Conservation (phyloP, 2,113 vertebrate genomes). For the Psittacara wagleri region DNA sequence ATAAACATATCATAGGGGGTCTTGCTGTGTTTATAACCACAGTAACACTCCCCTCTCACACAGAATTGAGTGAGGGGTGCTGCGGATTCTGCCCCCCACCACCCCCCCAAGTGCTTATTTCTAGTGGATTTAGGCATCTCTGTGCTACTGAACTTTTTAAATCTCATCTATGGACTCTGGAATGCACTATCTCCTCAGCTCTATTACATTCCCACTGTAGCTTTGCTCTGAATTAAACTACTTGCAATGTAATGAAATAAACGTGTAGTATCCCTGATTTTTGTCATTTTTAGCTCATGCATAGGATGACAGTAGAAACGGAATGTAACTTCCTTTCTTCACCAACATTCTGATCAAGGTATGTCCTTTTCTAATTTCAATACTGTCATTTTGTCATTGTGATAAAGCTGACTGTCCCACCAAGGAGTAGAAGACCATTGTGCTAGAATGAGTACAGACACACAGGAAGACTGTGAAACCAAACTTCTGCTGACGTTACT, state of each 20-base stretch:
- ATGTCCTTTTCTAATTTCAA: neutral
- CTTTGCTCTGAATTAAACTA: neutral
- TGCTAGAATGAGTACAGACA: neutral
- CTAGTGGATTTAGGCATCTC: neutral
- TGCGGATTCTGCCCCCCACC: neutral
- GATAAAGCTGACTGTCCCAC: neutral
- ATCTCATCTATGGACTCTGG: neutral
- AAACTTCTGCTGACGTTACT: neutral
- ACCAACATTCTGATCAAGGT: neutral
- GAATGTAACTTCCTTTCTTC: neutral
- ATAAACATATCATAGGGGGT: neutral
- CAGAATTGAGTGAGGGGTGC: fast-evolving
- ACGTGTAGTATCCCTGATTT: neutral
- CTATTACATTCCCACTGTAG: neutral
- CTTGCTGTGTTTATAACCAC: neutral
- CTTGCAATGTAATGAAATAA: neutral
- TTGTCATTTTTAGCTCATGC: neutral
- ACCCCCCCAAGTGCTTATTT: neutral
- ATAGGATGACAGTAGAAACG: neutral
- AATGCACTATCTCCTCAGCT: neutral
- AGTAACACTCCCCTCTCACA: neutral
- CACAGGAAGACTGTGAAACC: neutral
- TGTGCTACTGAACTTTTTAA: neutral
- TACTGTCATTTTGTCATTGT: neutral
- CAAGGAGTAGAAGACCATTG: neutral